These are phyloP conservation scores for Rhinopithecus roxellana DNA, from an alignment of 2,113 vertebrate species.

Conservation along the genomic window DNA sequence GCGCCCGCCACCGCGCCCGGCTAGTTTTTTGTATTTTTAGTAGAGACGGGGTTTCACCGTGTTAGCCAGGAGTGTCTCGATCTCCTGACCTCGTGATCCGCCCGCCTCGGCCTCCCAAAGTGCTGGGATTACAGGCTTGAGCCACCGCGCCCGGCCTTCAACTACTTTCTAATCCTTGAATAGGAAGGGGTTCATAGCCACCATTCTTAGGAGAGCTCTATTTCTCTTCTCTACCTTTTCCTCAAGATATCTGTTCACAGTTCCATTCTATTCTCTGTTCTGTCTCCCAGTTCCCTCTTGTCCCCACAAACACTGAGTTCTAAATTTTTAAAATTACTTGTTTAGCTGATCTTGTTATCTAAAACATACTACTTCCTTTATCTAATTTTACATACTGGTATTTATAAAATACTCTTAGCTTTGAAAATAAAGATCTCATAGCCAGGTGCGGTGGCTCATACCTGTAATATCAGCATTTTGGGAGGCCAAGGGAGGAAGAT, in stretches of 20 bases:
- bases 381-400: background rate
- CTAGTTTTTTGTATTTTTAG: no score
- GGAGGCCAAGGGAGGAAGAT: no score
- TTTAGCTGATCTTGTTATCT: background rate
- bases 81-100: no score
- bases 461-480: no score
- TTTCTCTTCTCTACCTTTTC: background rate
- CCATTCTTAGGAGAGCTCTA: background rate
- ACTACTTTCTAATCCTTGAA: background rate
- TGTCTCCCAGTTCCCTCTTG: background rate
- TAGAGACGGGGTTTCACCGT: no score
- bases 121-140: no score
- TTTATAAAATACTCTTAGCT: background rate
- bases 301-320: background rate
- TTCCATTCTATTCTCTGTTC: background rate
- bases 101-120: no score
- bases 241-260: background rate
- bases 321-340: background rate
- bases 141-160: no score
- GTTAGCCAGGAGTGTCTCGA: no score
- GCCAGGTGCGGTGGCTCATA: no score
- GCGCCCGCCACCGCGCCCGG: no score
- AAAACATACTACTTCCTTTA: background rate
- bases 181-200: background rate
- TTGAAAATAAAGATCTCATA: background rate